A percentile compares a stretch with the other conserved stretches of the same genome.
Evolutionary conservation across 2,888 invertebrate genomes (phyloP).

Genomic region (Stenurella melanura): DNA sequence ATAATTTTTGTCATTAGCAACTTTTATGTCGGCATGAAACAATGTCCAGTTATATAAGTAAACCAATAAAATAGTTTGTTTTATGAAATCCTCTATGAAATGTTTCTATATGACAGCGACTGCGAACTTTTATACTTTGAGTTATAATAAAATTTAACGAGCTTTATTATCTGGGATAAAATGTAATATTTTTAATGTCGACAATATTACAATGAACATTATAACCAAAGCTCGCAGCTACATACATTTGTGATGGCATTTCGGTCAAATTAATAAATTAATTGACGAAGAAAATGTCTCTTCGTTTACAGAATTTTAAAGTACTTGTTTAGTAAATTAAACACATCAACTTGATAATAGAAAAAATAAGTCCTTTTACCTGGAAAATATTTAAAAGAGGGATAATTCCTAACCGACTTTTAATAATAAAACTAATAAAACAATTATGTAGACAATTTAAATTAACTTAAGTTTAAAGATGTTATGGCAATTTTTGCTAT

Average conservation of each 20-base stretch:
- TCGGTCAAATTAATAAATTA: not conserved
- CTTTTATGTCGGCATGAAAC: conserved; percentile 22
- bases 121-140: conserved; percentile 17
- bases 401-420: too few species aligned
- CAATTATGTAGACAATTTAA: too few species aligned
- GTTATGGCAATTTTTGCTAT: too few species aligned
- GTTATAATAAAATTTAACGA: conserved; percentile 27
- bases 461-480: too few species aligned
- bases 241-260: not conserved
- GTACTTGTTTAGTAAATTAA: too few species aligned
- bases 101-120: conserved; percentile 34
- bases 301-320: too few species aligned
- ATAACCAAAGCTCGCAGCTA: not conserved
- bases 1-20: conserved; percentile 21
- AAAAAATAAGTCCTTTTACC: too few species aligned
- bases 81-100: conserved; percentile 49
- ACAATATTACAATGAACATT: not conserved
- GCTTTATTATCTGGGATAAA: not conserved
- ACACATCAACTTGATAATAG: too few species aligned
- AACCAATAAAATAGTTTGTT: conserved; percentile 46
- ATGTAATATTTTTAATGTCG: conserved; percentile 17
- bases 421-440: too few species aligned
- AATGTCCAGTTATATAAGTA: conserved; percentile 43
- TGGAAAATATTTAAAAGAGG: too few species aligned
- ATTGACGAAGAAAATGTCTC: too few species aligned